These are phyloP conservation scores for Oncorhynchus masou DNA, from an alignment of 2,113 vertebrate species.

Conservation along the genomic window DNA sequence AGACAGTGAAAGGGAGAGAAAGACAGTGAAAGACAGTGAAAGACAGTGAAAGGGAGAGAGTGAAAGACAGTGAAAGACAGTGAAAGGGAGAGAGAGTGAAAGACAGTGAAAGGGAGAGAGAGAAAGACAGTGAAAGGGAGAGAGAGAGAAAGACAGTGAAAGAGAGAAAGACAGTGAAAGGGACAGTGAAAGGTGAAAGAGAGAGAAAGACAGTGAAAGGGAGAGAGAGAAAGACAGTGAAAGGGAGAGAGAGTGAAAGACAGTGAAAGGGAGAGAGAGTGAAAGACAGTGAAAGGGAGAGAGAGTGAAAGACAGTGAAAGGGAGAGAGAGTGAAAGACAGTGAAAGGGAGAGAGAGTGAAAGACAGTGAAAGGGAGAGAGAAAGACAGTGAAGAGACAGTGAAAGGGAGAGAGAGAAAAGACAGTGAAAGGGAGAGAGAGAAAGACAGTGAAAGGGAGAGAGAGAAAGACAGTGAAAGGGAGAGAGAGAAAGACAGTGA, in stretches of 20 bases:
- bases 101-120: conserved; percentile 15
- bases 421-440: no score
- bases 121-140: conserved; percentile 31
- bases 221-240: no score
- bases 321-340: conserved; percentile 19
- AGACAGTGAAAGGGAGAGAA: conserved; percentile 5
- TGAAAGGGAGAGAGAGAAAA: conserved; percentile 12
- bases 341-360: conserved; percentile 32
- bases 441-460: no score
- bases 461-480: not conserved
- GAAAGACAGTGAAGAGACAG: no score
- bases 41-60: conserved; percentile 22
- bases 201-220: not conserved
- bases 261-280: conserved; percentile 35
- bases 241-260: conserved; percentile 12
- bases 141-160: not conserved
- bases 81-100: conserved; percentile 32
- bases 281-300: conserved; percentile 30
- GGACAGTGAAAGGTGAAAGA: no score
- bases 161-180: not conserved
- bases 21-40: conserved; percentile 39
- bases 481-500: not conserved
- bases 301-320: no score
- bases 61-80: conserved; percentile 20
- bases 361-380: conserved; percentile 16